Evolutionary conservation across 1,140 invertebrate genomes (phyloP).

Genomic region (Formica selysi): DNA sequence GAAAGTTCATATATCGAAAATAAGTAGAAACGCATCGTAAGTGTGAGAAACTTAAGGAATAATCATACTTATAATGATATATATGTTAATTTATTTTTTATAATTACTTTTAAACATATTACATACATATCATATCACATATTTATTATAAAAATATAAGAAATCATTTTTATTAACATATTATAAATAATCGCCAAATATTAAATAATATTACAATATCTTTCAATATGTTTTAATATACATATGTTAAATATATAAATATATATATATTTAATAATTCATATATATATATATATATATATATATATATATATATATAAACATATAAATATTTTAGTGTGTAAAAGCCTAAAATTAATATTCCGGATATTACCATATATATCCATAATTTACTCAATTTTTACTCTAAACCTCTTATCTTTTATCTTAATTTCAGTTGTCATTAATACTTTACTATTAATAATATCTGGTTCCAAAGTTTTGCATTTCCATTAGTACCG

Average conservation of each 20-base stretch:
- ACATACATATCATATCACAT: too few species aligned
- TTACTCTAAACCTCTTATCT: neutral
- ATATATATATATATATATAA: too few species aligned
- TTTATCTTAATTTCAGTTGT: constrained; percentile 1
- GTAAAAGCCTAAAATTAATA: neutral
- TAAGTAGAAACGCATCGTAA: neutral
- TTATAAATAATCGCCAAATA: neutral
- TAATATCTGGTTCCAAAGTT: constrained; percentile 22
- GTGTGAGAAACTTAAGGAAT: neutral
- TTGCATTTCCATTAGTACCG: constrained; percentile 29
- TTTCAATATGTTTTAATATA: neutral
- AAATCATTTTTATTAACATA: neutral
- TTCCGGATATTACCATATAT: neutral
- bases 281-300: neutral
- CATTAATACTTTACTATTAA: constrained; percentile 30
- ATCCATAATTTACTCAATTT: neutral
- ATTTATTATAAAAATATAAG: neutral
- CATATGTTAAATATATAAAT: too few species aligned
- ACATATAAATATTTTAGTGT: neutral
- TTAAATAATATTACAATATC: neutral
- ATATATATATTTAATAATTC: neutral
- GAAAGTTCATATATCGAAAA: neutral
- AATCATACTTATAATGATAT: neutral
- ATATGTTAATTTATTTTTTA: neutral
- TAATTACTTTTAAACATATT: too few species aligned